Evolutionary conservation across 2,113 vertebrate species (phyloP).

Genomic region (Micromys minutus): DNA sequence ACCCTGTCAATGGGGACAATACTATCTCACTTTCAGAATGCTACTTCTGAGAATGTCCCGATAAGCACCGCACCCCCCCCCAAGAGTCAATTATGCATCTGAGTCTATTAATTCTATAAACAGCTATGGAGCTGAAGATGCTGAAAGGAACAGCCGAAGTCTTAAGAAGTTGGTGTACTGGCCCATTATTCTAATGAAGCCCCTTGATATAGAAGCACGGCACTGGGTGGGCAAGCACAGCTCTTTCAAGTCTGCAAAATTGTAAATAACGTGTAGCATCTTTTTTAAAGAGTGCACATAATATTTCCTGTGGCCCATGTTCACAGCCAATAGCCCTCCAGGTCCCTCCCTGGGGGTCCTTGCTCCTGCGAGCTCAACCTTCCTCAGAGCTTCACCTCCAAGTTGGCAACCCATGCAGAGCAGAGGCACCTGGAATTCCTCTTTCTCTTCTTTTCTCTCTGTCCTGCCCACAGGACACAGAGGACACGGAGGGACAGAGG

Average conservation of each 20-base stretch:
- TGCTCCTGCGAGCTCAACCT: neutral
- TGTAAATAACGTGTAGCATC: slow-evolving; percentile 42
- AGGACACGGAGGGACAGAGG: neutral
- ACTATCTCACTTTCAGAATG: slow-evolving; percentile 49
- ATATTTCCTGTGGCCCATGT: slow-evolving; percentile 19
- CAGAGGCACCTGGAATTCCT: neutral
- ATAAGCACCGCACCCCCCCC: no score
- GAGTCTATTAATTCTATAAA: slow-evolving; percentile 78
- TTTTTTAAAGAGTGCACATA: neutral
- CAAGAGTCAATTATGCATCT: slow-evolving; percentile 62
- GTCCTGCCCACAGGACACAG: neutral
- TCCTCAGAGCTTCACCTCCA: neutral
- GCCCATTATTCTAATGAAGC: slow-evolving; percentile 77
- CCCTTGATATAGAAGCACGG: slow-evolving; percentile 69
- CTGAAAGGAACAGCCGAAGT: slow-evolving; percentile 74
- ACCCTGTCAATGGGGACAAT: neutral
- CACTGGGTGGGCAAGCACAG: slow-evolving; percentile 73
- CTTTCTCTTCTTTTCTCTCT: neutral
- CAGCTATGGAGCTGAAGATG: slow-evolving; percentile 69
- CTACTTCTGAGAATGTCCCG: slow-evolving; percentile 34
- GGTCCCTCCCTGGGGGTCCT: neutral
- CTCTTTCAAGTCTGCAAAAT: slow-evolving; percentile 63
- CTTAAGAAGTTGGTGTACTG: slow-evolving; percentile 59
- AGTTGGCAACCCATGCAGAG: rapidly evolving
- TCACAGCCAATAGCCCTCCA: neutral